These are phyloP conservation scores for Mnemiopsis leidyi DNA, from an alignment of 37 sponge, comb jelly and placozoan species.

Conservation along the genomic window DNA sequence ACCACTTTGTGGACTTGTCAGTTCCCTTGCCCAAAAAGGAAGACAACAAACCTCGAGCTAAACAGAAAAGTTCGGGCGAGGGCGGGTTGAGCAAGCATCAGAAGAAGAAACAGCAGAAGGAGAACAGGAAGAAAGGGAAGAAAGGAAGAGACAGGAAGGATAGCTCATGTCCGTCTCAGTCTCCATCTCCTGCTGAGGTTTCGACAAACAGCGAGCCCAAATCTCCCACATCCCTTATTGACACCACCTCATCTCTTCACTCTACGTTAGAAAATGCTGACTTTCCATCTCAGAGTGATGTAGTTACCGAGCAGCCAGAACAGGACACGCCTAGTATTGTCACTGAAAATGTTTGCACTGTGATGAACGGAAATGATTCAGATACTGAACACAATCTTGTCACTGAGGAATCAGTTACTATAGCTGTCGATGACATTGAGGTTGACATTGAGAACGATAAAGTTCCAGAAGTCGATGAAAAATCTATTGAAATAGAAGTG, in stretches of 20 bases:
- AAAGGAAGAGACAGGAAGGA: neutral
- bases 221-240: neutral
- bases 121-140: constrained; percentile 48
- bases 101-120: constrained; percentile 61
- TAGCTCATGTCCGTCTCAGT: neutral
- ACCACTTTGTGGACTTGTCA: constrained; percentile 45
- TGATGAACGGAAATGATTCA: neutral
- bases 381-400: neutral
- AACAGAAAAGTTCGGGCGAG: neutral
- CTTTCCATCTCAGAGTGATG: too few relatives aligned
- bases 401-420: neutral
- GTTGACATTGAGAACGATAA: neutral
- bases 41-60: neutral
- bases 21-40: constrained; percentile 34
- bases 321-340: neutral
- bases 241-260: neutral
- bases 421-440: neutral
- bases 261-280: neutral
- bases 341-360: neutral
- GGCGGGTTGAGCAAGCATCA: constrained; percentile 38
- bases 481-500: neutral
- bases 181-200: neutral
- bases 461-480: too few relatives aligned
- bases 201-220: neutral
- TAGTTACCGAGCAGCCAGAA: neutral